A percentile compares a stretch with the other conserved stretches of the same genome.
Conservation (phyloP, 2,113 vertebrate species). For the Speoplatyrhinus poulsoni region DNA sequence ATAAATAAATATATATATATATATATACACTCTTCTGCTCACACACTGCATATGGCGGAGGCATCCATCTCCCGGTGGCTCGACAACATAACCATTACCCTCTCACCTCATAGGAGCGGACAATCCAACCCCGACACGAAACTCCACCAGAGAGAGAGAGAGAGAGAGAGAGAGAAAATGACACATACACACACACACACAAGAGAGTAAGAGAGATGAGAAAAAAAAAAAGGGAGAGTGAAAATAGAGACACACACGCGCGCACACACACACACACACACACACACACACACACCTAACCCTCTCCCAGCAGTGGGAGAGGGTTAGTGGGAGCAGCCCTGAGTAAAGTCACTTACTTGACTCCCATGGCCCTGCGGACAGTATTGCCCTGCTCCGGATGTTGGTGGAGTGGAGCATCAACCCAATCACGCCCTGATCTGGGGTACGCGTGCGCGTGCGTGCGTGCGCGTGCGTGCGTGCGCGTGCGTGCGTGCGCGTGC, state of each 20-base stretch:
- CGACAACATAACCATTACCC: constrained; percentile 71
- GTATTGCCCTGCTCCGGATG: constrained; percentile 28
- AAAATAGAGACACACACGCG: no score
- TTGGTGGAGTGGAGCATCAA: background rate
- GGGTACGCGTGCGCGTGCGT: background rate
- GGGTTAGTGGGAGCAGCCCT: no score
- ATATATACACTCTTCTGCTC: constrained; percentile 57
- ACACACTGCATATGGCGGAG: constrained; percentile 48
- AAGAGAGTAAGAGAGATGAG: background rate
- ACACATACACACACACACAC: constrained; percentile 5
- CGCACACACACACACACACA: constrained; percentile 8
- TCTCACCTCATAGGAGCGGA: constrained; percentile 64
- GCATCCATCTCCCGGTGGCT: constrained; percentile 65
- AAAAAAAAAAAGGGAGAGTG: no score
- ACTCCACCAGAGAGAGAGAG: constrained; percentile 45
- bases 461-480: no score
- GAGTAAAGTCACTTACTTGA: constrained; percentile 62
- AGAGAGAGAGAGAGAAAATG: constrained; percentile 11
- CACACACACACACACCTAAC: background rate
- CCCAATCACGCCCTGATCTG: background rate
- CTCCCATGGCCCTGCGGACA: constrained; percentile 55
- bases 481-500: background rate
- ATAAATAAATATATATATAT: constrained; percentile 37
- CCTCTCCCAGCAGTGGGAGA: constrained; percentile 1
- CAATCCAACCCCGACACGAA: constrained; percentile 56